Percentiles rank a stretch among this genome's conserved stretches.
These are phyloP conservation scores for Aleiodes sp. DNA, from an alignment of 1,140 invertebrate species.

Conservation along the genomic window DNA sequence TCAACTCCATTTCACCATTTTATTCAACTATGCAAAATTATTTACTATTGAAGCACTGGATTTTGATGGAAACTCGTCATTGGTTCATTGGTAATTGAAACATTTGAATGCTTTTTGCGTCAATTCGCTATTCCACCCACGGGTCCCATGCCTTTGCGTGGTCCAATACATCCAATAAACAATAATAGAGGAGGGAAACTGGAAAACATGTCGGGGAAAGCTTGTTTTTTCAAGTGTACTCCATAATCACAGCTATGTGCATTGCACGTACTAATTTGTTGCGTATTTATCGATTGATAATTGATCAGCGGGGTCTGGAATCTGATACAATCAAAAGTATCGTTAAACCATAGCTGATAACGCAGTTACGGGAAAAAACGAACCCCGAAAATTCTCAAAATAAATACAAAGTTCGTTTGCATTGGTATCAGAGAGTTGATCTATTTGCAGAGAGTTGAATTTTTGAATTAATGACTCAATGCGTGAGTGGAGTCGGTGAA, in stretches of 20 bases:
- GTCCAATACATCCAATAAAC: constrained; percentile 9
- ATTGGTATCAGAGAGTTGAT: too few relatives aligned
- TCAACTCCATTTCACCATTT: neutral
- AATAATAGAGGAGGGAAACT: neutral
- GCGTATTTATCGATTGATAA: constrained; percentile 3
- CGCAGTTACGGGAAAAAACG: too few relatives aligned
- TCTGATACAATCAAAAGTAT: too few relatives aligned
- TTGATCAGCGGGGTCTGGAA: too few relatives aligned
- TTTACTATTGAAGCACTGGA: constrained; percentile 4
- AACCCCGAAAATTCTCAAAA: too few relatives aligned
- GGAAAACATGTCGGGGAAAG: constrained; percentile 9
- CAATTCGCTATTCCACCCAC: constrained; percentile 19
- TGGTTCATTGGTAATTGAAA: constrained; percentile 23
- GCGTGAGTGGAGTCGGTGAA: too few relatives aligned
- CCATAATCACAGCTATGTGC: neutral
- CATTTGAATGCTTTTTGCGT: constrained; percentile 28
- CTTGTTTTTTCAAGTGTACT: constrained; percentile 2
- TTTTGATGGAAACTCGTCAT: constrained; percentile 16
- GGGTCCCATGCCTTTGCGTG: neutral
- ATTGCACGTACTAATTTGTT: constrained; percentile 2
- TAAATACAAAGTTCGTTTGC: too few relatives aligned
- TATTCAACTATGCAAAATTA: neutral
- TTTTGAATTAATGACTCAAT: too few relatives aligned
- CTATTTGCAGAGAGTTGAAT: too few relatives aligned
- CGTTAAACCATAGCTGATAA: too few relatives aligned